phyloP scores from a whole-genome alignment of 2,797 vertebrate species.

The Notamacropus eugenii region DNA sequence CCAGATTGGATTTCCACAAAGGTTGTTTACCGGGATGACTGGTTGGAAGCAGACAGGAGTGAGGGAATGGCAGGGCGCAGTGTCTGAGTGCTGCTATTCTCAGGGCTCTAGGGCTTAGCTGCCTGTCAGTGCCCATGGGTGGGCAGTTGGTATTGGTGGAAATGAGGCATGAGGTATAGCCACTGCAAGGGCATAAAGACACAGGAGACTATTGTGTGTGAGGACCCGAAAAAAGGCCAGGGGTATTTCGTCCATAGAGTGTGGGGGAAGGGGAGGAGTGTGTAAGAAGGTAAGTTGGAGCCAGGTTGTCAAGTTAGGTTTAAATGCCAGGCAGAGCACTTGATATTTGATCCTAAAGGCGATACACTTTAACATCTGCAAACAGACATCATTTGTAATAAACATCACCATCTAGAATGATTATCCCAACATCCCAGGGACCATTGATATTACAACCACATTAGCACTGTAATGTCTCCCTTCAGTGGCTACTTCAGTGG shows the following conservation, averaged over 20 bases:
- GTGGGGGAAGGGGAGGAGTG: not conserved
- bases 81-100: not conserved
- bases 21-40: not conserved
- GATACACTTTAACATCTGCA: not conserved
- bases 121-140: not conserved
- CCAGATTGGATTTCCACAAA: not conserved
- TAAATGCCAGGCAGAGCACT: not conserved
- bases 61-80: rapidly evolving
- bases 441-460: not conserved
- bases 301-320: not conserved
- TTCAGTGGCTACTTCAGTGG: not conserved
- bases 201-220: not conserved
- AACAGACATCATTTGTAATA: not conserved
- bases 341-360: not conserved
- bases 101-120: not conserved
- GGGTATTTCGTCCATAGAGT: not conserved
- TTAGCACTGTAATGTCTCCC: not conserved
- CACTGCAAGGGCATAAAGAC: not conserved
- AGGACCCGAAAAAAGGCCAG: not conserved
- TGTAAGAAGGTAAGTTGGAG: not conserved
- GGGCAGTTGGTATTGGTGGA: not conserved
- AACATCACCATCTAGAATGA: not conserved
- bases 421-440: not conserved
- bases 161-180: not conserved
- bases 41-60: not conserved